Evolutionary conservation across 2,113 vertebrate genomes (phyloP).

Genomic region (Xiphophorus couchianus): DNA sequence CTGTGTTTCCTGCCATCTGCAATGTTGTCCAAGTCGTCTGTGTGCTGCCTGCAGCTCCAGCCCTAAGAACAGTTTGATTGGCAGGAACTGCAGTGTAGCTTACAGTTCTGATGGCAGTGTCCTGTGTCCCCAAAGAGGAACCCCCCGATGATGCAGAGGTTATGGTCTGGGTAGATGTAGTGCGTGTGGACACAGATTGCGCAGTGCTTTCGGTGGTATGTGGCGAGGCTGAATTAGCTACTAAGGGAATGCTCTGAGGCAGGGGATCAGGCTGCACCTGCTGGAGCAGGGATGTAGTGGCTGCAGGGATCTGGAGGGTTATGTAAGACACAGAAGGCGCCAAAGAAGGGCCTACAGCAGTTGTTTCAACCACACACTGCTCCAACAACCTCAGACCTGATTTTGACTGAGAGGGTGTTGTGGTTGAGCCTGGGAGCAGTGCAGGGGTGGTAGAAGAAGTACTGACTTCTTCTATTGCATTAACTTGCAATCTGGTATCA

Average conservation of each 20-base stretch:
- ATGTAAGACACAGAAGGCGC: constrained; percentile 80
- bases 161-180: constrained; percentile 38
- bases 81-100: constrained; percentile 66
- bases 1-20: constrained; percentile 92
- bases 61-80: constrained; percentile 67
- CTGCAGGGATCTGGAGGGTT: constrained; percentile 77
- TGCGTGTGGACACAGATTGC: constrained; percentile 32
- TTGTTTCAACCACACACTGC: constrained; percentile 71
- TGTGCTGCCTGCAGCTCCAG: constrained; percentile 84
- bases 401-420: constrained; percentile 77
- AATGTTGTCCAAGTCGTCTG: constrained; percentile 98
- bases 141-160: constrained; percentile 38
- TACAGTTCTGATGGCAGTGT: constrained; percentile 49
- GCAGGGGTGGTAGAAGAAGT: constrained; percentile 77
- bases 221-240: constrained; percentile 54
- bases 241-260: constrained; percentile 51
- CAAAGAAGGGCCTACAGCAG: constrained; percentile 54
- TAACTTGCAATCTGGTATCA: constrained; percentile 83
- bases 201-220: constrained; percentile 27
- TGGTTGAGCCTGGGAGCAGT: constrained; percentile 73
- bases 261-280: constrained; percentile 59
- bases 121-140: constrained; percentile 47
- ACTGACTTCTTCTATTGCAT: constrained; percentile 75
- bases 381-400: constrained; percentile 80
- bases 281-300: constrained; percentile 63